phyloP scores from a whole-genome alignment of 2,797 vertebrate species.

The Sarcophilus harrisii region DNA sequence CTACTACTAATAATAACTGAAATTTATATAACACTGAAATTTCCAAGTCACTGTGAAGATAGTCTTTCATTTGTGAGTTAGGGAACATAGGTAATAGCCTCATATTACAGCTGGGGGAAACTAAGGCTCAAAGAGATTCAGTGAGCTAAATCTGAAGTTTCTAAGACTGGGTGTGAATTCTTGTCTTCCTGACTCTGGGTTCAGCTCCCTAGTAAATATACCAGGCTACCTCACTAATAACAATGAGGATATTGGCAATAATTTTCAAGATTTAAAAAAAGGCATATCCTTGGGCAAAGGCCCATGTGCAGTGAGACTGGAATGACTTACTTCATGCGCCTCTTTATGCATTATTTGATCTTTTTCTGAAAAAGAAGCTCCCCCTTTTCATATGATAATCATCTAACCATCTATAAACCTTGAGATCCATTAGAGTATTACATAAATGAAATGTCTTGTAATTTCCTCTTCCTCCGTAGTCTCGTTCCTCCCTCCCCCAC shows the following conservation, averaged over 20 bases:
- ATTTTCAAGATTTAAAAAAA: background rate
- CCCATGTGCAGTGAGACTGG: background rate
- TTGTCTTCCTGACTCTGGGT: background rate
- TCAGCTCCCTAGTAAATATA: background rate
- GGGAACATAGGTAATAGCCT: background rate
- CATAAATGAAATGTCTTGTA: conserved; percentile 35
- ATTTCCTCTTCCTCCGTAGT: background rate
- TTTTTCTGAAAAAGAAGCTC: background rate
- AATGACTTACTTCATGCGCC: background rate
- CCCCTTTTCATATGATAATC: background rate
- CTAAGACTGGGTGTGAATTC: background rate
- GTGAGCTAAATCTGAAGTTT: background rate
- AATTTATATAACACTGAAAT: background rate
- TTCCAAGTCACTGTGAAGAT: background rate
- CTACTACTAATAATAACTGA: background rate
- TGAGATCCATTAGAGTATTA: background rate
- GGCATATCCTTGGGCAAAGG: background rate
- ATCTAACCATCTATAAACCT: background rate
- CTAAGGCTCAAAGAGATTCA: background rate
- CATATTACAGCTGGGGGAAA: background rate
- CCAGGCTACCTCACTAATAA: background rate
- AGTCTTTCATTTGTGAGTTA: background rate
- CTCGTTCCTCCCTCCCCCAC: background rate
- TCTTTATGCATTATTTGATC: background rate
- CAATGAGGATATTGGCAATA: background rate